Evolutionary conservation across 2,888 invertebrate genomes (phyloP), one percentile per base, ranked within the genome.

Genomic region (Boloria euphrosyne): DNA sequence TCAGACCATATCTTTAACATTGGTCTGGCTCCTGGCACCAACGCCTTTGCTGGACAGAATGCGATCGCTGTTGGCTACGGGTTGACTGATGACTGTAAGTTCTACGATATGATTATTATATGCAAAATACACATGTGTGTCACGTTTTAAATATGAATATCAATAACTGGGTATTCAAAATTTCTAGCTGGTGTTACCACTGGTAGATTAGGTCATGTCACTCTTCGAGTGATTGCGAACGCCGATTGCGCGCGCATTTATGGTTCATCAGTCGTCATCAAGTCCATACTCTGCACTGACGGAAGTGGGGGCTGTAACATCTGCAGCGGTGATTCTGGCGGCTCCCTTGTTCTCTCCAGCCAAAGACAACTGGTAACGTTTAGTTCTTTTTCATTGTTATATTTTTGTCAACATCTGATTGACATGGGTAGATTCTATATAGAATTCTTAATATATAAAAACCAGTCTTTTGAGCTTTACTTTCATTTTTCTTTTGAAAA

Each of bases 271-370:
- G 38, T 47, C 13, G 78, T 92, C n/a, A 74, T 78, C 4, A 68
- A 65, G 0, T 76, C 76, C 0, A 85, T 87, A 27, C 66, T 87
- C 76, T 80, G 87, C 82, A 78, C 81, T 70, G 76, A 81, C 76
- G 80, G 80, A 62, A 70, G 72, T 3, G 75, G 75, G 2, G 80
- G 82, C 1, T 78, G 68, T 57, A 83, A 86, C 46, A 83, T 86
- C 2, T 93, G 93, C 77, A 81, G 76, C 13, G 80, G 82, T 0
- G 84, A 85, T 72, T 78, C 80, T n/a, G 85, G 85, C 0, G 85
- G 83, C 16, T 78, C 81, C 17, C 73, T 80, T 58, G 73, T 67
- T n/a, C 17, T 62, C n/a, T 61, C 60, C 51, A 52, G 18, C 55
- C 50, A 55, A 22, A 22, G 22, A 22, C 1, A 2, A 47, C 47